Base-by-base conservation (phyloP, 2,113 vertebrate species). In the Fregetta grallaria region DNA sequence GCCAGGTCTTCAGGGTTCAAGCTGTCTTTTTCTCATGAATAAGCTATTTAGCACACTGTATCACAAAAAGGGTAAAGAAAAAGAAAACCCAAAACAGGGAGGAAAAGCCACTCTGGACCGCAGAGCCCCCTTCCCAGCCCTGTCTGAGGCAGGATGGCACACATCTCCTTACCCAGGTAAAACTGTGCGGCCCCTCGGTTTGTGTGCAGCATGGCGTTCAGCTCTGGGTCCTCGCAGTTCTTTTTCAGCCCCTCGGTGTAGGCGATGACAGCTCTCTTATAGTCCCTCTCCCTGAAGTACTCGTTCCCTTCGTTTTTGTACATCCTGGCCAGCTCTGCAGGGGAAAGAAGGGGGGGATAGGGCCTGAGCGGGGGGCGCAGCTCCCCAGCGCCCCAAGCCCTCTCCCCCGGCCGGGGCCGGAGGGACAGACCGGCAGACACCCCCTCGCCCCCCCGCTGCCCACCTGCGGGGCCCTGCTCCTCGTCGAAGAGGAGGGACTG, bases 101-200 rank as follows among this genome's bases (percentile, higher is more conserved):
- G 26, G 20, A 15, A 9, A 26, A 32, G 38, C 62, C 55, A 17
- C 18, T 21, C 10, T 1, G 44, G 53, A 16, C 10, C 1, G 4
- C 5, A 12, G 44, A 67, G 53, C 13, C 36, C 8, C 4, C 7
- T 8, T 42, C 32, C 68, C 70, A 14, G 72, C 49, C 19, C 17
- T 3, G 20, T 1, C 3, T 0, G 2, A 13, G 13, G 17, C 5
- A 32, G 72, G 42, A 25, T 0, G 17, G 44, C 3, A 0, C 18
- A 10, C 3, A 0, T 93, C 3, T 25, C 65, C 52, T 92, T 7
- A 99, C 99, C 99, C 42, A 99, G 79, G 91, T 99, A 75, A 71
- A 99, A 99, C 15, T 99, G 99, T 2, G 99, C 98, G 0, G 99
- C 99, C 2, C 98, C 99, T 5, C 99, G 97, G 98, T 99, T 99